These are phyloP conservation scores for Bombus soroeensis DNA, from an alignment of 1,140 invertebrate genomes.

Conservation along the genomic window DNA sequence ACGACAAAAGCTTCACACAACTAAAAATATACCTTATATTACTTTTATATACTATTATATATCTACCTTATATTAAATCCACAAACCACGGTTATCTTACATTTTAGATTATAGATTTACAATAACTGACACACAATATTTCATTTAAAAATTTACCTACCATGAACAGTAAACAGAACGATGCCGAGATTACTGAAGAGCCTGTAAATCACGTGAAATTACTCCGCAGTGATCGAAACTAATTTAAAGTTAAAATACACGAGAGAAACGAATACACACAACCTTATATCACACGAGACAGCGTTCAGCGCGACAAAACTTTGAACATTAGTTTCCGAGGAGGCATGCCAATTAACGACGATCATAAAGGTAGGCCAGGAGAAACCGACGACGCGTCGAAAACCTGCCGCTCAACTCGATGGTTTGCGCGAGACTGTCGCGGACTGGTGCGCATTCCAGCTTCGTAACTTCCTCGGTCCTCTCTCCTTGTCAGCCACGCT, in stretches of 20 bases:
- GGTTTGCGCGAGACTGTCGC: conserved; percentile 60
- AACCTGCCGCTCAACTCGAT: conserved; percentile 40
- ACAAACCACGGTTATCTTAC: neutral
- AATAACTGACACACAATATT: too few relatives aligned
- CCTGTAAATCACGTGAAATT: neutral
- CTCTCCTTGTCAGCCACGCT: conserved; percentile 58
- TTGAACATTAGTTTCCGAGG: neutral
- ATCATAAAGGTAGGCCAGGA: conserved; percentile 16
- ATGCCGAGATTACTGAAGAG: too few relatives aligned
- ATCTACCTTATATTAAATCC: too few relatives aligned
- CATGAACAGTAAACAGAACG: neutral
- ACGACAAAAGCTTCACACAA: neutral
- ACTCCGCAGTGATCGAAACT: neutral
- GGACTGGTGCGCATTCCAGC: conserved; percentile 47
- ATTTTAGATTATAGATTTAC: neutral
- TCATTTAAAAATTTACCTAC: conserved; percentile 4
- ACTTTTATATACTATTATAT: too few relatives aligned
- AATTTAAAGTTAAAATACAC: neutral
- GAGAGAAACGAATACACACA: neutral
- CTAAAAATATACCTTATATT: neutral
- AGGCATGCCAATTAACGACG: neutral
- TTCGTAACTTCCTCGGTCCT: conserved; percentile 56
- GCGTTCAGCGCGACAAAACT: neutral
- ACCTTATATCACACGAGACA: neutral
- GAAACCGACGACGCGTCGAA: neutral